Evolutionary conservation across 2,888 invertebrate species (phyloP), one percentile per base, ranked within the genome.

Genomic region (Geophilus truncorum): DNA sequence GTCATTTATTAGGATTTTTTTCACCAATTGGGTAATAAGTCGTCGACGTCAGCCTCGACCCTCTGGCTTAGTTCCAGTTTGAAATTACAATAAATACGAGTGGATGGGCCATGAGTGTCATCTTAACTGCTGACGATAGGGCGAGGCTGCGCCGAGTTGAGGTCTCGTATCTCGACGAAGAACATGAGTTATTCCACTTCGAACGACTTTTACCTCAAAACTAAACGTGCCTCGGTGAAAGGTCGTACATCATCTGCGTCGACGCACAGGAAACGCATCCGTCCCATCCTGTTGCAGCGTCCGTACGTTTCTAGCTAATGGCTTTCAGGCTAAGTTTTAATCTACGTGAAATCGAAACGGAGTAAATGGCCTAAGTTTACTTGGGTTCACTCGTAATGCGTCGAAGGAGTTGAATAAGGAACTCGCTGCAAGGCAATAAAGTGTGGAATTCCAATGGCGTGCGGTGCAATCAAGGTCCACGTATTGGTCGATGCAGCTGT

Each of bases 401-500:
- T n/a, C 18, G 15, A 45, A 45, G 45, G 45, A 45, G 45, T 45
- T 45, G 45, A 45, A 45, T 45, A 45, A 45, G 45, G 62, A 62
- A 62, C 62, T 62, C 62, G 9, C 23, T 25, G 25, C 62, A 12
- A 28, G 62, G 62, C 62, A 25, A 62, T 62, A 62, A 62, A 62
- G 62, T 62, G 62, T 23, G 62, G 62, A 62, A 62, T 62, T 62
- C 62, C 62, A 62, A 62, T 62, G 62, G 62, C 25, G 9, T 62
- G 62, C 10, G 25, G 62, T 25, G 62, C 62, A 62, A 62, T 62
- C 62, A 62, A 62, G 62, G 62, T 62, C 62, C 25, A 25, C 23
- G 62, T 62, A 62, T 62, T 62, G 62, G 62, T 62, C 62, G 62
- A 62, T 62, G 25, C 25, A 25, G 62, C 45, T 62, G 62, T 62